A percentile compares a stretch with the other conserved stretches of the same genome.
phyloP scores from a whole-genome alignment of 2,888 invertebrate species.

The Drosophila ustulata region DNA sequence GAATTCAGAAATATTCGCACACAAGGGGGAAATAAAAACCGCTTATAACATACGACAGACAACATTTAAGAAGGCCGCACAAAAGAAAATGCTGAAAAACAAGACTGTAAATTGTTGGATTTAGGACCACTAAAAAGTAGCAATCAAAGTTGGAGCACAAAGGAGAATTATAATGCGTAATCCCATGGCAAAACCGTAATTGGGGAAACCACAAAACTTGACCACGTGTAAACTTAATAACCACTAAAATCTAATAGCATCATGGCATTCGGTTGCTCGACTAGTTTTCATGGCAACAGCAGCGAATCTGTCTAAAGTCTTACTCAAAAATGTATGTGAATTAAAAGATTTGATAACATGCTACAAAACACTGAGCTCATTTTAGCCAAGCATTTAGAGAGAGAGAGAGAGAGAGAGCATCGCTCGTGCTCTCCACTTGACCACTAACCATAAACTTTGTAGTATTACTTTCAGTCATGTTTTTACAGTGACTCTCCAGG shows the following conservation, averaged over 20 bases:
- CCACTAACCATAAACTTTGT: conserved; percentile 53
- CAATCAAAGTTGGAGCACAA: neutral
- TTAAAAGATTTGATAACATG: conserved; percentile 67
- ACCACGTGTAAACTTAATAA: conserved; percentile 59
- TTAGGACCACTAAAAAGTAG: neutral
- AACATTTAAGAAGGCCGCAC: neutral
- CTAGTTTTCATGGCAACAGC: conserved; percentile 14
- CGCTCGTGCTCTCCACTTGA: conserved; percentile 2
- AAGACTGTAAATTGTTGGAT: neutral
- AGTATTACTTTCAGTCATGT: conserved; percentile 62
- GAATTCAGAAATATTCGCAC: neutral
- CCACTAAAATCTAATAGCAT: conserved; percentile 49
- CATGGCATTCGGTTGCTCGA: conserved; percentile 39
- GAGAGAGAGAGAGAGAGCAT: neutral
- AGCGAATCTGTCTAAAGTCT: conserved; percentile 65
- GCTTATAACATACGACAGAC: neutral
- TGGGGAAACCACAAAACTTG: conserved; percentile 37
- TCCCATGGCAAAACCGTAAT: conserved; percentile 12
- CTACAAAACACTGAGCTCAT: conserved; percentile 51
- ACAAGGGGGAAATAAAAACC: neutral
- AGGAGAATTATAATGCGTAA: neutral
- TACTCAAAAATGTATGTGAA: conserved; percentile 62
- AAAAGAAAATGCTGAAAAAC: neutral
- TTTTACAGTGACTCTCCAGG: conserved; percentile 31
- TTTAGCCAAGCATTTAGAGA: conserved; percentile 15